Conservation (phyloP, 2,797 vertebrate species). For the Leptoclinus maculatus region DNA sequence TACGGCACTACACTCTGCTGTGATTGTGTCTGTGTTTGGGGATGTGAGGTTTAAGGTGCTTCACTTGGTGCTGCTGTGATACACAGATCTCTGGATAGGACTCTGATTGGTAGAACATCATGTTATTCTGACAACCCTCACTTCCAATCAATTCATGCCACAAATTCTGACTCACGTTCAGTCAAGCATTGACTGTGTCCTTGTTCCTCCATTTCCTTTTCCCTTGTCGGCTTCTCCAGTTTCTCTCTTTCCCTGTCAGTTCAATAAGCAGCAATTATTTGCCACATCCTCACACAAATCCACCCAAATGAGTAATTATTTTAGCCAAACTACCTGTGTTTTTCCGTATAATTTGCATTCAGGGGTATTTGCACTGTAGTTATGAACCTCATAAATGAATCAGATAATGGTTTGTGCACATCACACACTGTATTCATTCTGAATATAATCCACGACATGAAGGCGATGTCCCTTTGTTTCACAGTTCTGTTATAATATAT, state of each 20-base stretch:
- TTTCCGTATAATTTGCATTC: constrained; percentile 36
- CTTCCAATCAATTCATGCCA: constrained; percentile 76
- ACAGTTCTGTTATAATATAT: constrained; percentile 65
- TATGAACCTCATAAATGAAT: constrained; percentile 31
- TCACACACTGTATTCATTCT: constrained; percentile 29
- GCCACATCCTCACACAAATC: constrained; percentile 42
- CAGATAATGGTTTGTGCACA: constrained; percentile 28
- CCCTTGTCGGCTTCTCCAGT: constrained; percentile 40
- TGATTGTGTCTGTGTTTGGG: constrained; percentile 39
- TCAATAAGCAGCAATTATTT: constrained; percentile 71
- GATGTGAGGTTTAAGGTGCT: constrained; percentile 38
- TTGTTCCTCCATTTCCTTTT: constrained; percentile 62
- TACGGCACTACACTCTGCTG: constrained; percentile 18
- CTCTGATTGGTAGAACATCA: constrained; percentile 69
- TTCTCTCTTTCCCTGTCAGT: constrained; percentile 47
- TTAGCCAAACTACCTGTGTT: constrained; percentile 10
- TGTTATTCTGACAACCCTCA: constrained; percentile 71
- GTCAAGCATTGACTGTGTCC: constrained; percentile 69
- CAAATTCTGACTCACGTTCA: constrained; percentile 72
- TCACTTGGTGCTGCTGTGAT: constrained; percentile 46
- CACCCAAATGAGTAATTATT: constrained; percentile 7
- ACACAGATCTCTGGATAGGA: constrained; percentile 65
- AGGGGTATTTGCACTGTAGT: constrained; percentile 39
- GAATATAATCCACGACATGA: constrained; percentile 45
- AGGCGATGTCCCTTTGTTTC: constrained; percentile 63